phyloP scores from a whole-genome alignment of 2,888 invertebrate species.

The Cantharis rustica region DNA sequence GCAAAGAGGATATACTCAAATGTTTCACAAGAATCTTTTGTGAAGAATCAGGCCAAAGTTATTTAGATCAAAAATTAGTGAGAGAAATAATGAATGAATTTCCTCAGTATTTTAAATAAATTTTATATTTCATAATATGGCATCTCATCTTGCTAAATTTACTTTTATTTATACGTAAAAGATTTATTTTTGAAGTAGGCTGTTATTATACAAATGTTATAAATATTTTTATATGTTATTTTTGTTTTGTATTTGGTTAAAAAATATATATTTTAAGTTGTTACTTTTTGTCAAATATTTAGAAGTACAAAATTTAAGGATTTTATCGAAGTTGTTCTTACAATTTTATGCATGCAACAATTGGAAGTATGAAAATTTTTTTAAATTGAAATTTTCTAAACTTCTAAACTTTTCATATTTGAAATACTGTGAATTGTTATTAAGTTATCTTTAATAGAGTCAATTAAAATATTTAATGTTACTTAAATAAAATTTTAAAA shows the following conservation, averaged over 20 bases:
- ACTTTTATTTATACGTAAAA: not conserved
- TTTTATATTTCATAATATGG: constrained; percentile 3
- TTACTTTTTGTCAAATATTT: not conserved
- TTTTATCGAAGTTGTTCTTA: not conserved
- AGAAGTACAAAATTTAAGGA: not conserved
- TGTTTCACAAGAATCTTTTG: constrained; percentile 87
- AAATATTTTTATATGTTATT: constrained; percentile 5
- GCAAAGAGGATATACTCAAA: constrained; percentile 79
- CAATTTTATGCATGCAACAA: not conserved
- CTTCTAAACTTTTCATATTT: not conserved
- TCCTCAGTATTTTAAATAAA: constrained; percentile 72
- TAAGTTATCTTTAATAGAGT: not conserved
- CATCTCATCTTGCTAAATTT: not conserved
- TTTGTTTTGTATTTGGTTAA: constrained; percentile 1
- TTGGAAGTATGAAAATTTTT: not conserved
- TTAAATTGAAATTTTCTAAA: not conserved
- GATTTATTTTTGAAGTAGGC: not conserved
- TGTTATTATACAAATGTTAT: constrained; percentile 12
- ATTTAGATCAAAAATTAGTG: constrained; percentile 77
- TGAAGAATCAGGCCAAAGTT: constrained; percentile 77
- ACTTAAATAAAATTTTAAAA: not conserved
- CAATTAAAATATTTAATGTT: not conserved
- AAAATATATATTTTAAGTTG: not conserved
- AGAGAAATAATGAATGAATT: constrained; percentile 84
- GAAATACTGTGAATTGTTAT: not conserved